Conservation (phyloP, 2,113 vertebrate genomes). For the Platichthys flesus region DNA sequence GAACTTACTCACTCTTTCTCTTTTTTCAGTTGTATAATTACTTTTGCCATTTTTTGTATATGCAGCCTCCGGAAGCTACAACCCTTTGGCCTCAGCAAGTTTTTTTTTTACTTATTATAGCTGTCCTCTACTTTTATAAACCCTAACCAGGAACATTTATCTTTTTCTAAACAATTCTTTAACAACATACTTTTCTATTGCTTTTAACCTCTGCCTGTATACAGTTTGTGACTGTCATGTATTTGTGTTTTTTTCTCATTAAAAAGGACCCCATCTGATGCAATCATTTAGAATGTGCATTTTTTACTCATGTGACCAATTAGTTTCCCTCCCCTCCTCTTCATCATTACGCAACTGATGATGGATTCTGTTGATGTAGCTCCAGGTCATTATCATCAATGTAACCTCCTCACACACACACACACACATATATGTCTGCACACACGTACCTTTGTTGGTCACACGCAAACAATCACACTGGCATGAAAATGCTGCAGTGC, state of each 20-base stretch:
- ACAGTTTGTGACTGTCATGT: no score
- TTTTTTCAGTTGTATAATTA: not conserved
- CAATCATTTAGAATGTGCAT: not conserved
- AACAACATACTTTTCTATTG: no score
- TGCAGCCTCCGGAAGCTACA: not conserved
- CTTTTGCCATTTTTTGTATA: not conserved
- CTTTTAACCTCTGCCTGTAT: no score
- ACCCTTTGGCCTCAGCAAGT: not conserved
- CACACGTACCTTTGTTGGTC: not conserved
- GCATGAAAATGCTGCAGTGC: conserved; percentile 31
- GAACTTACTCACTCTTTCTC: not conserved
- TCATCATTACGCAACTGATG: conserved; percentile 24
- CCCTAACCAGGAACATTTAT: no score
- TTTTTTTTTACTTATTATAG: no score
- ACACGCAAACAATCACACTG: conserved; percentile 2
- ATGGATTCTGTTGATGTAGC: conserved; percentile 47
- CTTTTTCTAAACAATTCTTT: no score
- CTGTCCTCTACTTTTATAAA: no score
- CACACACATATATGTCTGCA: conserved; percentile 1
- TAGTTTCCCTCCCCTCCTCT: conserved; percentile 4
- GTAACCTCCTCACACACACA: conserved; percentile 15
- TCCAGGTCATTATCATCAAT: conserved; percentile 55
- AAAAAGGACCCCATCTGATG: not conserved
- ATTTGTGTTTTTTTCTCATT: not conserved
- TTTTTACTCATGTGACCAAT: conserved; percentile 28